phyloP scores from a whole-genome alignment of 1,140 invertebrate species.

The Drosophila triauraria region DNA sequence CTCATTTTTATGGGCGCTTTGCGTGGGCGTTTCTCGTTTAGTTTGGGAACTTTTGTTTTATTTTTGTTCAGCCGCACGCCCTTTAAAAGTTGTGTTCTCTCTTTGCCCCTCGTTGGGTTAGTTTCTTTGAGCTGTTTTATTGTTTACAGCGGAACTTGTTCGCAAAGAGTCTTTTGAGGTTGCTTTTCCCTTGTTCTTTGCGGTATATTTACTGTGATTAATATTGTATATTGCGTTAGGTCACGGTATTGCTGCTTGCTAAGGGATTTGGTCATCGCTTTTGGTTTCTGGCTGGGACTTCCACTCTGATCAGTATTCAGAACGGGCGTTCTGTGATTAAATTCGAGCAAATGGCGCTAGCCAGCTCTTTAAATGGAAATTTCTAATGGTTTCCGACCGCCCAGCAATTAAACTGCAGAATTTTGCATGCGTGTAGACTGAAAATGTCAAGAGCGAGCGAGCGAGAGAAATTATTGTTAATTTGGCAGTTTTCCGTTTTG shows the following conservation, averaged over 20 bases:
- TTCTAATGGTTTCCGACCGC: not conserved
- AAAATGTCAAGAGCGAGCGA: not conserved
- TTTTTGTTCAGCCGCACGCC: constrained; percentile 42
- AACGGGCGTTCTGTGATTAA: not conserved
- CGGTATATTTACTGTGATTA: constrained; percentile 15
- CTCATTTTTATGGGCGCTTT: constrained; percentile 38
- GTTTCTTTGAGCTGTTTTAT: constrained; percentile 11
- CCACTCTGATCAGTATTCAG: not conserved
- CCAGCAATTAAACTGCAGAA: constrained; percentile 5
- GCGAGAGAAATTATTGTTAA: constrained; percentile 23
- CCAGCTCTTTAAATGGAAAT: constrained; percentile 1
- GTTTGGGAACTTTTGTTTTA: constrained; percentile 38
- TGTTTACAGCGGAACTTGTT: constrained; percentile 32
- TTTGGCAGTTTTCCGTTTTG: constrained; percentile 10
- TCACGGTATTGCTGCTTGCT: constrained; percentile 42
- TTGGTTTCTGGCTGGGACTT: not conserved
- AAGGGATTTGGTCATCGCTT: constrained; percentile 16
- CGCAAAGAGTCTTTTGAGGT: constrained; percentile 24
- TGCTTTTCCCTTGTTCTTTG: constrained; percentile 23
- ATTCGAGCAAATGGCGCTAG: not conserved
- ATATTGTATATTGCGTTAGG: constrained; percentile 60
- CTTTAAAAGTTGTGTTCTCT: constrained; percentile 30
- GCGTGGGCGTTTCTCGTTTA: constrained; percentile 60
- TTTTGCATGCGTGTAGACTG: constrained; percentile 13
- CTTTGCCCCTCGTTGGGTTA: not conserved